A percentile compares a stretch with the other conserved stretches of the same genome.
Conservation (phyloP, 2,113 vertebrate genomes). For the Zapornia atra region DNA sequence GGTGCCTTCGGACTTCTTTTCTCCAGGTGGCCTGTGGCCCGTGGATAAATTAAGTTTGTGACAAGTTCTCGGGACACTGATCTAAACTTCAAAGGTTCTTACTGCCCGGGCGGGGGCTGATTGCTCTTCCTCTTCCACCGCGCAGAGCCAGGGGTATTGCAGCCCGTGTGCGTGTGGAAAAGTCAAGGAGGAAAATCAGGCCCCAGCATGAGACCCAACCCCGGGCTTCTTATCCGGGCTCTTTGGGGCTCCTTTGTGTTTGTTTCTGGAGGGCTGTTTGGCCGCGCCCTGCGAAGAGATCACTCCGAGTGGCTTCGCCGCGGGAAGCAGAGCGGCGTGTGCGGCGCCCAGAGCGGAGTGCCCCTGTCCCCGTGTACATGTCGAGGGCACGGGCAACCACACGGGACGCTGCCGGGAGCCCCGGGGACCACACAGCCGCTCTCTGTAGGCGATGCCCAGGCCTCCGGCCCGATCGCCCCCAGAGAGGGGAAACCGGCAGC, state of each 20-base stretch:
- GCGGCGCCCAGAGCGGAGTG: background rate
- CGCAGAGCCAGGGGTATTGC: background rate
- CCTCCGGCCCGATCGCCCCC: background rate
- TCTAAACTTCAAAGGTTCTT: background rate
- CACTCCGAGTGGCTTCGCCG: background rate
- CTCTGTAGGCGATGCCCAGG: background rate
- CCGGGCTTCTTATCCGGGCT: background rate
- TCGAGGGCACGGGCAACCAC: background rate
- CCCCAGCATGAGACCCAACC: background rate
- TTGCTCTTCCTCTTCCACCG: background rate
- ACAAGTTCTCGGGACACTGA: background rate
- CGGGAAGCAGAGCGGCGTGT: background rate
- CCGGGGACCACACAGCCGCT: background rate
- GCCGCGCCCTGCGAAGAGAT: background rate
- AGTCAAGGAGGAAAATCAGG: background rate
- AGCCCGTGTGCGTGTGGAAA: rapidly evolving
- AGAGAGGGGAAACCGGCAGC: background rate
- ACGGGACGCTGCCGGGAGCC: too few relatives aligned
- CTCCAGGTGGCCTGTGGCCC: background rate
- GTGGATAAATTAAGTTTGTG: background rate
- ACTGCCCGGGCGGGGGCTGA: rapidly evolving
- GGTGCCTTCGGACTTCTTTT: background rate
- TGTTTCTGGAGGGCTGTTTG: background rate
- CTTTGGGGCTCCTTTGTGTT: too few relatives aligned
- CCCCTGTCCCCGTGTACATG: background rate